These are phyloP conservation scores for Dyspetes luteomarginatus DNA, from an alignment of 2,888 invertebrate species.

Conservation along the genomic window DNA sequence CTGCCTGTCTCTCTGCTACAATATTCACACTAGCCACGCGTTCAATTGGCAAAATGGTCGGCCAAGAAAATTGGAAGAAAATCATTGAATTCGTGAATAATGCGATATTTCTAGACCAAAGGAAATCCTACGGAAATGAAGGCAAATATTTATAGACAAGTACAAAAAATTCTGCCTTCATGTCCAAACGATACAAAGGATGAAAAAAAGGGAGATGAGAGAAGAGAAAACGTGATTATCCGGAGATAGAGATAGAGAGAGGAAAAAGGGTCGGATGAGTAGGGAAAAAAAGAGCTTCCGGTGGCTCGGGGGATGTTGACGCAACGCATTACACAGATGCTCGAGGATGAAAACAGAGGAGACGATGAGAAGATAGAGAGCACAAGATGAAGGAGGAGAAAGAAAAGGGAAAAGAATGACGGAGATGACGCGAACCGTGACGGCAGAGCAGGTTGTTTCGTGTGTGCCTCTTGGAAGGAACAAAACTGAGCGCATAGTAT, in stretches of 20 bases:
- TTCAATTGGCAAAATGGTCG: constrained; percentile 42
- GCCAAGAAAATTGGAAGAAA: neutral
- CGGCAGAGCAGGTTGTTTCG: constrained; percentile 45
- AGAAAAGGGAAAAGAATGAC: neutral
- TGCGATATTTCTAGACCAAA: neutral
- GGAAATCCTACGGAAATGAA: no score
- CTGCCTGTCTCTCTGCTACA: constrained; percentile 8
- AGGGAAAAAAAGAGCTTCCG: constrained; percentile 55
- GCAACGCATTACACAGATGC: constrained; percentile 77
- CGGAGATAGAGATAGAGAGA: constrained; percentile 34
- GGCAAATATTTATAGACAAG: no score
- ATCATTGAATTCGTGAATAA: constrained; percentile 23
- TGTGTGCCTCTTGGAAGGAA: constrained; percentile 47
- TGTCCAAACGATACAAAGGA: neutral
- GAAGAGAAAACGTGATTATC: constrained; percentile 51
- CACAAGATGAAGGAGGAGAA: neutral
- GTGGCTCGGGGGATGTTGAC: constrained; percentile 72
- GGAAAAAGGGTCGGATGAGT: constrained; percentile 42
- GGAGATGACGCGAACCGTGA: constrained; percentile 33
- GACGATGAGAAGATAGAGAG: constrained; percentile 30
- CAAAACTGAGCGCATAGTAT: constrained; percentile 48
- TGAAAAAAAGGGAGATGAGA: constrained; percentile 22
- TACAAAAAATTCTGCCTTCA: no score
- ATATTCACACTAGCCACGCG: constrained; percentile 43
- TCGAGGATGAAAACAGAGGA: constrained; percentile 63